A percentile compares a stretch with the other conserved stretches of the same genome.
Conservation (phyloP, 92 coral and sea anemone genomes). For the Bergia puertoricense region DNA sequence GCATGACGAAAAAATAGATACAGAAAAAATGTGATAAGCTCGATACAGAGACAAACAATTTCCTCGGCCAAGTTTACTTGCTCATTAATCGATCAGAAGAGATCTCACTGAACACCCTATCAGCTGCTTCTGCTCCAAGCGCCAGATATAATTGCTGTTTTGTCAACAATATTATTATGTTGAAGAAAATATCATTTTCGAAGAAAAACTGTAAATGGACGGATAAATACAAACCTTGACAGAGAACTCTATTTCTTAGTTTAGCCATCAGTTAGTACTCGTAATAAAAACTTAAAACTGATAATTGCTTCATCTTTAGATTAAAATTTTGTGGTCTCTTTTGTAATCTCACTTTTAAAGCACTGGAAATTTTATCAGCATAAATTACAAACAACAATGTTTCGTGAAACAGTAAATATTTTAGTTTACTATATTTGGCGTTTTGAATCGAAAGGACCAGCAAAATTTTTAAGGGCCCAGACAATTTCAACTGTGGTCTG, state of each 20-base stretch:
- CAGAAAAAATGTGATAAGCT: no score
- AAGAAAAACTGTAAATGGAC: no score
- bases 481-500: neutral
- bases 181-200: neutral
- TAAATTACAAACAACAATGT: neutral
- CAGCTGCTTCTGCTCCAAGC: neutral
- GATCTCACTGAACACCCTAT: neutral
- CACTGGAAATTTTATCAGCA: neutral
- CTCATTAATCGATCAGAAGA: neutral
- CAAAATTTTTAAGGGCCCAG: no score
- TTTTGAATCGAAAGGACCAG: neutral
- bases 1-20: no score
- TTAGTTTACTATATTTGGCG: neutral
- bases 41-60: no score
- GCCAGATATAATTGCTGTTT: neutral
- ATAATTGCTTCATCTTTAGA: neutral
- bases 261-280: neutral
- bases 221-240: neutral
- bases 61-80: neutral
- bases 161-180: neutral
- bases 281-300: neutral
- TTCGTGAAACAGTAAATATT: neutral
- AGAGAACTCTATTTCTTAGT: neutral
- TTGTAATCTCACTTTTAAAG: no score
- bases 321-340: neutral